Evolutionary conservation across 2,888 invertebrate genomes (phyloP).

Genomic region (Antheraea assamensis): DNA sequence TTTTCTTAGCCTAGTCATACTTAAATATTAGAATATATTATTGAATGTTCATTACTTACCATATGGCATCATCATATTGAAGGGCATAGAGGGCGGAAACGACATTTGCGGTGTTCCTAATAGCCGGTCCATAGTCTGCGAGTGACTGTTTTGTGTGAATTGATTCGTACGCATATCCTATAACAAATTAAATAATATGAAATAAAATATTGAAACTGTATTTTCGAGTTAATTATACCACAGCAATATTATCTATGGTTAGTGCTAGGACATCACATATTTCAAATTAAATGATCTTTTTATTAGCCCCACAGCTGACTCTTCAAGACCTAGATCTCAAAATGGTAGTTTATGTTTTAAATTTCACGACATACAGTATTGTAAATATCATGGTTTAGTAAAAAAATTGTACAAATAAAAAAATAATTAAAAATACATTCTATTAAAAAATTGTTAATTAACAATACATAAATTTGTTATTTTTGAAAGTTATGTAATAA

Average conservation of each 20-base stretch:
- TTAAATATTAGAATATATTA: not conserved
- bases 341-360: no score
- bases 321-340: no score
- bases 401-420: no score
- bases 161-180: slow-evolving; percentile 76
- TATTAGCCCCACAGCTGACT: no score
- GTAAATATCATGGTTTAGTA: no score
- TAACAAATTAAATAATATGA: slow-evolving; percentile 19
- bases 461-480: no score
- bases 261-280: not conserved
- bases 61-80: slow-evolving; percentile 78
- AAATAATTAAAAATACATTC: no score
- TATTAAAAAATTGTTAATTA: no score
- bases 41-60: slow-evolving; percentile 46
- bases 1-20: no score
- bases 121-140: slow-evolving; percentile 76
- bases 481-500: no score
- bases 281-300: not conserved
- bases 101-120: slow-evolving; percentile 68
- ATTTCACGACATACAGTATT: no score
- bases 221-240: not conserved
- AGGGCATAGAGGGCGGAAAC: slow-evolving; percentile 71
- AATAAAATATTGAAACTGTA: no score
- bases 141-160: slow-evolving; percentile 77
- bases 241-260: not conserved